Evolutionary conservation across 2,888 invertebrate species (phyloP).

Genomic region (Orchesella flavescens): DNA sequence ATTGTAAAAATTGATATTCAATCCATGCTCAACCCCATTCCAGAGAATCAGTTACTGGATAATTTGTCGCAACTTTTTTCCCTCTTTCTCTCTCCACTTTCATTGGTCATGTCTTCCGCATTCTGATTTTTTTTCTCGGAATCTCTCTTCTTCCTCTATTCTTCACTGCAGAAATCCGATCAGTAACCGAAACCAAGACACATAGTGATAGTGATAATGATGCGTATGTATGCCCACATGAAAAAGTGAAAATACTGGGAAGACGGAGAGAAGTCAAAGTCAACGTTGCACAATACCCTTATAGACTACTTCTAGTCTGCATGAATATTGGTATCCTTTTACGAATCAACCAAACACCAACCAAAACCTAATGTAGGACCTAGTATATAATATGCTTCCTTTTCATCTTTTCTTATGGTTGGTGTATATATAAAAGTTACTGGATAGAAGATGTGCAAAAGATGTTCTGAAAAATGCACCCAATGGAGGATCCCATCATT

Average conservation of each 20-base stretch:
- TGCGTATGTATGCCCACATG: neutral
- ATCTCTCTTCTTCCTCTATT: too few relatives aligned
- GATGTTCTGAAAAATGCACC: conserved; percentile 24
- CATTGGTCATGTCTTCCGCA: conserved; percentile 58
- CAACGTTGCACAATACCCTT: neutral
- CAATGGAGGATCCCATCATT: conserved; percentile 4
- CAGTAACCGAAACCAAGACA: conserved; percentile 17
- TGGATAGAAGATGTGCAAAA: conserved; percentile 21
- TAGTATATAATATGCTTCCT: neutral
- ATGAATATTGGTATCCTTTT: neutral
- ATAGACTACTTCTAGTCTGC: neutral
- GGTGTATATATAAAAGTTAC: neutral
- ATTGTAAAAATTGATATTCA: conserved; percentile 56
- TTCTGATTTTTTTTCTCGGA: conserved; percentile 24
- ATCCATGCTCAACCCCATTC: conserved; percentile 61
- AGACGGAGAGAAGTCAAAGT: neutral
- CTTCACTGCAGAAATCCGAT: conserved; percentile 54
- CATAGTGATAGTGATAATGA: neutral
- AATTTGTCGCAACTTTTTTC: conserved; percentile 61
- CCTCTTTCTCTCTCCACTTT: conserved; percentile 37
- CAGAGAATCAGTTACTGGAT: conserved; percentile 64
- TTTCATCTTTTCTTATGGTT: neutral
- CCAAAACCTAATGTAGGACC: neutral
- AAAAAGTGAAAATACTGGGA: conserved; percentile 25
- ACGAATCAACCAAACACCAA: neutral